A percentile compares a stretch with the other conserved stretches of the same genome.
Evolutionary conservation across 2,113 vertebrate species (phyloP).

Genomic region (Oophaga pumilio): DNA sequence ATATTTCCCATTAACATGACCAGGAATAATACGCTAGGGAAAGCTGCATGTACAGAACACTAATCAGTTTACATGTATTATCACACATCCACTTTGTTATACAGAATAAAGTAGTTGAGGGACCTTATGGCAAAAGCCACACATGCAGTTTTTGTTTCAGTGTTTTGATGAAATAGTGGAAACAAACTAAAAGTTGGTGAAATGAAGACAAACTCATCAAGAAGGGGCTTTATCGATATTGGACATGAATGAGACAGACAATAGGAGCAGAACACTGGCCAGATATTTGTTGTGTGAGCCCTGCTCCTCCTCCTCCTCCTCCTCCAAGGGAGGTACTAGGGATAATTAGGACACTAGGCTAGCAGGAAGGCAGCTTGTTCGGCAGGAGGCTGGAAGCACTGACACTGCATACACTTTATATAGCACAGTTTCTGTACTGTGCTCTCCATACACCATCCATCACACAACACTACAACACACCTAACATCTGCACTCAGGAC

Average conservation of each 20-base stretch:
- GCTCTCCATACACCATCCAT: not conserved
- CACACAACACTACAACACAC: not conserved
- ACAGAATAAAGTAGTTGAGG: too few species aligned
- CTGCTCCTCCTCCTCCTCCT: not conserved
- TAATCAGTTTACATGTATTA: too few species aligned
- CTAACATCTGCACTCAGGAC: not conserved
- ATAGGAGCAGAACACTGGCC: not conserved
- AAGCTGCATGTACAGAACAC: too few species aligned
- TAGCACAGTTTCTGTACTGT: too few species aligned
- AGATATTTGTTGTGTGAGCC: slow-evolving; percentile 8
- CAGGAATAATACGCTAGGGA: too few species aligned
- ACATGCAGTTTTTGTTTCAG: too few species aligned
- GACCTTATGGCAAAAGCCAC: too few species aligned
- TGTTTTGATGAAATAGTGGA: too few species aligned
- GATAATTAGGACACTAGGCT: not conserved
- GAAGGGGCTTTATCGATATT: not conserved
- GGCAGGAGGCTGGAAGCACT: not conserved
- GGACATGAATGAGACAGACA: not conserved
- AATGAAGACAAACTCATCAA: not conserved
- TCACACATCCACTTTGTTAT: too few species aligned
- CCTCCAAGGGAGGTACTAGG: not conserved
- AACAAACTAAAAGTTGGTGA: not conserved
- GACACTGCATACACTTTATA: not conserved
- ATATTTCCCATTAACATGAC: too few species aligned
- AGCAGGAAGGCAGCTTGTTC: not conserved